Conservation (phyloP, 1,140 invertebrate genomes). For the Leptinotarsa undecemlineata region DNA sequence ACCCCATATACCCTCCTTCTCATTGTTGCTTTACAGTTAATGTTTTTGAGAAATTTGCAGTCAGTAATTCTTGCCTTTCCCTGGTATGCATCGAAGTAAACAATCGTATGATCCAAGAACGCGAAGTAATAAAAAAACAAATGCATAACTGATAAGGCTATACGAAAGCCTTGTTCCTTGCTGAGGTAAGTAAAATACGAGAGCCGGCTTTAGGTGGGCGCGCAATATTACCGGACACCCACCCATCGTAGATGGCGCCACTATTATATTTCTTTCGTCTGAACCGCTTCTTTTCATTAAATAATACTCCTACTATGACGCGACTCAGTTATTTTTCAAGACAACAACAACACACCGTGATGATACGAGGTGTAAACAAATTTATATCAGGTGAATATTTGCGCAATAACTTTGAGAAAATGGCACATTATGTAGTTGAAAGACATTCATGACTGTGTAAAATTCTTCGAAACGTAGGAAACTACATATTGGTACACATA, state of each 20-base stretch:
- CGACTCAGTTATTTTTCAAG: background rate
- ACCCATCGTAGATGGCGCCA: conserved; percentile 19
- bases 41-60: background rate
- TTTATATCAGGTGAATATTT: too few relatives aligned
- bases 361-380: background rate
- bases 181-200: conserved; percentile 17
- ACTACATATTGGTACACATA: too few relatives aligned
- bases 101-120: conserved; percentile 1
- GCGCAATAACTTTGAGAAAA: too few relatives aligned
- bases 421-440: too few relatives aligned
- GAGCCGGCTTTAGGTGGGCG: conserved; percentile 16
- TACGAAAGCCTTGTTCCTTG: conserved; percentile 13
- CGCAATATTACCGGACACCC: conserved; percentile 12
- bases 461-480: too few relatives aligned
- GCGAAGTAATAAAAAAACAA: background rate
- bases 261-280: conserved; percentile 15
- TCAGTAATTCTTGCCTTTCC: background rate
- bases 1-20: too few relatives aligned
- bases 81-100: background rate
- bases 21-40: too few relatives aligned
- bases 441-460: too few relatives aligned
- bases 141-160: conserved; percentile 20
- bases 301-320: conserved; percentile 2
- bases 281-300: conserved; percentile 3
- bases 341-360: background rate